These are phyloP conservation scores for Rhodophaea formosa DNA, from an alignment of 2,888 invertebrate species.

Conservation along the genomic window DNA sequence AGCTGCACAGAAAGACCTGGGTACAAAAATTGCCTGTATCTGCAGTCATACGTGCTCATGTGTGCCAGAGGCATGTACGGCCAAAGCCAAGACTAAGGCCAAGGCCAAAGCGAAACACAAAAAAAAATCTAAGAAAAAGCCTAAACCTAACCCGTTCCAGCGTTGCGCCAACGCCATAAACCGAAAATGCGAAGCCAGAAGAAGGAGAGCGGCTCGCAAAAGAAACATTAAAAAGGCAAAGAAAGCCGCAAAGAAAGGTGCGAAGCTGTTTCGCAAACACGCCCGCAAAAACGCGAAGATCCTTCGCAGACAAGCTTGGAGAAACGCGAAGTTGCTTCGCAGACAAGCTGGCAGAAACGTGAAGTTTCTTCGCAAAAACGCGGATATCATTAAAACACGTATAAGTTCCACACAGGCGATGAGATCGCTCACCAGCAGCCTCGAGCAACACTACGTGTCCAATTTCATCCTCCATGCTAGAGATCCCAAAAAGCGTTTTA, in stretches of 20 bases:
- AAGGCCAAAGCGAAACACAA: background rate
- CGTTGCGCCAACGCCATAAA: background rate
- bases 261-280: too few species aligned
- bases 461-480: slow-evolving; percentile 35
- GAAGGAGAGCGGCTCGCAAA: background rate
- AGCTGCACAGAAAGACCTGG: too few species aligned
- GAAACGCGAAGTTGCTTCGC: background rate
- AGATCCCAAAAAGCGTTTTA: slow-evolving; percentile 33
- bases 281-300: too few species aligned
- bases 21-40: too few species aligned
- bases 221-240: background rate
- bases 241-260: background rate
- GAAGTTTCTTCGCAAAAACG: too few species aligned
- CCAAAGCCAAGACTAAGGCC: background rate
- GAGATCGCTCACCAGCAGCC: background rate
- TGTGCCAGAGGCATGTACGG: background rate
- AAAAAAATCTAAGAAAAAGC: background rate
- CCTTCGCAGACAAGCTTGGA: too few species aligned
- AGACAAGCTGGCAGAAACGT: too few species aligned
- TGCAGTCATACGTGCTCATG: background rate
- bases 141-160: background rate
- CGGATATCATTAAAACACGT: background rate
- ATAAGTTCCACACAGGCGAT: background rate
- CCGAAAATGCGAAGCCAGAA: background rate
- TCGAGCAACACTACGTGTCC: slow-evolving; percentile 33